phyloP scores from a whole-genome alignment of 2,797 vertebrate genomes.

The Podarcis lilfordi region DNA sequence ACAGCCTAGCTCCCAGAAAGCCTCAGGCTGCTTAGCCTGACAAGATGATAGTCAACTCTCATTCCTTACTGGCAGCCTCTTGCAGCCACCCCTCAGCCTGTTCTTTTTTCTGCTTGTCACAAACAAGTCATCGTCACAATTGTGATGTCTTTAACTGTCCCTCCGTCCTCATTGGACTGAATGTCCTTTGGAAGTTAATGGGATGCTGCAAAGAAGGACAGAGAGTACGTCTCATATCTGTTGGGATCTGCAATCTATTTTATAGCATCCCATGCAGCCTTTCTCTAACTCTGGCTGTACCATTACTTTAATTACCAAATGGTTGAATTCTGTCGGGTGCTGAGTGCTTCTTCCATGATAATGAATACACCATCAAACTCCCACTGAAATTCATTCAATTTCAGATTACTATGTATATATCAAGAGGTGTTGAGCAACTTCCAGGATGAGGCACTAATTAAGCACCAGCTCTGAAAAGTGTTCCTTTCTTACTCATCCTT shows the following conservation, averaged over 20 bases:
- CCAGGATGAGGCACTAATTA: rapidly evolving
- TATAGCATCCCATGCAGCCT: not conserved
- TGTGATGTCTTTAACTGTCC: not conserved
- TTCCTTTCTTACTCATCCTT: slow-evolving; percentile 56
- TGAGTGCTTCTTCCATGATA: rapidly evolving
- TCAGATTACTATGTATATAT: not conserved
- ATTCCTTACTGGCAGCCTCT: not conserved
- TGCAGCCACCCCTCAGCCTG: not conserved
- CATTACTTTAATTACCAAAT: not conserved
- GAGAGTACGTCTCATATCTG: rapidly evolving
- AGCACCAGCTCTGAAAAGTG: slow-evolving; percentile 35
- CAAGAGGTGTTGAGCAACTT: not conserved
- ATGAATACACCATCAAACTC: not conserved
- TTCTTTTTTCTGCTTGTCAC: not conserved
- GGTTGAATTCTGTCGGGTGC: not conserved
- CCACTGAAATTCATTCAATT: not conserved
- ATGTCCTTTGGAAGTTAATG: not conserved
- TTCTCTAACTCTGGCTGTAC: not conserved
- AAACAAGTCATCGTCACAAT: not conserved
- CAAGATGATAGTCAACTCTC: not conserved
- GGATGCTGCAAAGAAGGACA: not conserved
- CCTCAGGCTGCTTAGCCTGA: not conserved
- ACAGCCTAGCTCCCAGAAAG: not conserved
- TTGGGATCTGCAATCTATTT: not conserved
- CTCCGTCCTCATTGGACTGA: not conserved